Evolutionary conservation across 1,140 invertebrate species (phyloP).

Genomic region (Pseudomyrmex cubaensis): DNA sequence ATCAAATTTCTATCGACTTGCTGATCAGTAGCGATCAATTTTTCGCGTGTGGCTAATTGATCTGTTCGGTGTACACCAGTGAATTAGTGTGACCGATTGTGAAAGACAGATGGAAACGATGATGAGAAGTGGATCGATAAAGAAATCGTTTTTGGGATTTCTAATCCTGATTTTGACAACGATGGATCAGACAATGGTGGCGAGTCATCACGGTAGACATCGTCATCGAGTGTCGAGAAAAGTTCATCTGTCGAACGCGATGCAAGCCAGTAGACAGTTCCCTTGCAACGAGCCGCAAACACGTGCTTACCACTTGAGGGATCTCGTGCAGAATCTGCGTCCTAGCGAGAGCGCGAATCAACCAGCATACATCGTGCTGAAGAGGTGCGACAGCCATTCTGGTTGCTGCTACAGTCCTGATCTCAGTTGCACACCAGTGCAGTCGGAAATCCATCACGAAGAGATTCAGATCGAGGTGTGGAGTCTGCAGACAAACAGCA

Average conservation of each 20-base stretch:
- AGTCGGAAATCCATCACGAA: slow-evolving; percentile 66
- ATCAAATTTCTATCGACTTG: background rate
- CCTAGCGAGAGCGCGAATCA: slow-evolving; percentile 58
- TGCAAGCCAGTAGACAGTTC: slow-evolving; percentile 57
- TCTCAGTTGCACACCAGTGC: slow-evolving; percentile 66
- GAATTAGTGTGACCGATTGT: background rate
- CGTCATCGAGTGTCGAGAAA: slow-evolving; percentile 5
- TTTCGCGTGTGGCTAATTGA: background rate
- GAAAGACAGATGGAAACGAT: background rate
- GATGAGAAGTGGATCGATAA: slow-evolving; percentile 48
- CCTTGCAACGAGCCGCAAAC: slow-evolving; percentile 70
- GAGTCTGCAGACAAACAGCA: slow-evolving; percentile 64
- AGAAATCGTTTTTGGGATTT: slow-evolving; percentile 24
- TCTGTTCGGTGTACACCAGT: background rate
- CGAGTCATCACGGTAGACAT: slow-evolving; percentile 13
- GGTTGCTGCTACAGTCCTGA: slow-evolving; percentile 71
- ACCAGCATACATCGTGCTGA: slow-evolving; percentile 73
- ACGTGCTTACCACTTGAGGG: slow-evolving; percentile 74
- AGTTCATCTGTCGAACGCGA: slow-evolving; percentile 53
- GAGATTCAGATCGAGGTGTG: slow-evolving; percentile 70
- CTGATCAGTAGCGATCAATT: background rate
- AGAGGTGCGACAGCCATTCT: slow-evolving; percentile 74
- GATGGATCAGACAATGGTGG: slow-evolving; percentile 31
- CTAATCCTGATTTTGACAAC: slow-evolving; percentile 59
- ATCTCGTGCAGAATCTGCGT: slow-evolving; percentile 67